phyloP scores from a whole-genome alignment of 2,888 invertebrate species.

The Euplagia quadripunctaria region DNA sequence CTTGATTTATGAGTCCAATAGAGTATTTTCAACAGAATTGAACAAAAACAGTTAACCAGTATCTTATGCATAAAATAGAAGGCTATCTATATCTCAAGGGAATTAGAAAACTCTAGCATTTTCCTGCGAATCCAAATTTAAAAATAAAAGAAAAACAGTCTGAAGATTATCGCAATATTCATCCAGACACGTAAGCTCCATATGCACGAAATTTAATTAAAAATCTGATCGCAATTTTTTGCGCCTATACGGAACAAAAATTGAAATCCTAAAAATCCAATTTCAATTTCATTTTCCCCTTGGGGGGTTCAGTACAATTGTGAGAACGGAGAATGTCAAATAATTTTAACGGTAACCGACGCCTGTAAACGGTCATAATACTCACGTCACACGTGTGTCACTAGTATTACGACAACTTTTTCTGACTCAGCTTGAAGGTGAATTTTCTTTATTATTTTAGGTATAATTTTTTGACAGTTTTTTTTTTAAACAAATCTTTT shows the following conservation, averaged over 20 bases:
- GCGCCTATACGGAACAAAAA: not conserved
- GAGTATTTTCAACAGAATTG: too few relatives aligned
- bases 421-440: too few relatives aligned
- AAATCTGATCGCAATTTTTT: not conserved
- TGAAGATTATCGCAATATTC: not conserved
- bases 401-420: not conserved
- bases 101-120: not conserved
- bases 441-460: too few relatives aligned
- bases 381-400: not conserved
- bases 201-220: not conserved
- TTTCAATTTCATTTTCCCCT: not conserved
- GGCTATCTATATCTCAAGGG: not conserved
- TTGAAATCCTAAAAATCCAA: not conserved
- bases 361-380: not conserved
- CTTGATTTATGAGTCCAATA: too few relatives aligned
- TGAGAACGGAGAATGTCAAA: too few relatives aligned
- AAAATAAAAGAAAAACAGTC: not conserved
- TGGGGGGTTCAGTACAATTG: not conserved
- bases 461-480: too few relatives aligned
- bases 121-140: not conserved
- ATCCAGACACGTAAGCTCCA: not conserved
- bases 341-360: not conserved
- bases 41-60: too few relatives aligned
- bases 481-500: too few relatives aligned
- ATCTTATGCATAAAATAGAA: not conserved